These are phyloP conservation scores for Priocnemis perturbator DNA, from an alignment of 2,888 invertebrate species.

Conservation along the genomic window DNA sequence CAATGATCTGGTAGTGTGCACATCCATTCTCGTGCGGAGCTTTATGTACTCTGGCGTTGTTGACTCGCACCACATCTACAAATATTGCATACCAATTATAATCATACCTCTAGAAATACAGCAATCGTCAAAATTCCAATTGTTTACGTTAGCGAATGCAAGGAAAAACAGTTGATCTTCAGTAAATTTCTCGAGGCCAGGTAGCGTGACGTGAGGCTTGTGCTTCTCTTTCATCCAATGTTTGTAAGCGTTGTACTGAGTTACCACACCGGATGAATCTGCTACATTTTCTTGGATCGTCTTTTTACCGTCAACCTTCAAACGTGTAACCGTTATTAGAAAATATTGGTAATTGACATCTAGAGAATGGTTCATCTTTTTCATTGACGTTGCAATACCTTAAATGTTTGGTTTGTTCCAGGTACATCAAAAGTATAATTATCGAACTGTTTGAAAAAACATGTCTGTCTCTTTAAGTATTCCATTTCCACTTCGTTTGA, in stretches of 20 bases:
- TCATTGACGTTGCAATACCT: not conserved
- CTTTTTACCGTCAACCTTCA: not conserved
- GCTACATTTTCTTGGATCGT: constrained; percentile 16
- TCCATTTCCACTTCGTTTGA: not conserved
- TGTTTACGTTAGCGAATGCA: constrained; percentile 68
- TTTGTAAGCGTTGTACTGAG: constrained; percentile 1
- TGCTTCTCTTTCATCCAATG: constrained; percentile 35
- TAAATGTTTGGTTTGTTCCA: not conserved
- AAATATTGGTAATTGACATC: no score
- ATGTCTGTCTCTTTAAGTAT: not conserved
- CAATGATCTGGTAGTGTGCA: not conserved
- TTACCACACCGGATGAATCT: constrained; percentile 12
- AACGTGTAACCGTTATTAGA: no score
- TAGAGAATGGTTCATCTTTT: no score
- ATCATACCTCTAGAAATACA: not conserved
- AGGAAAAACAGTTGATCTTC: constrained; percentile 71
- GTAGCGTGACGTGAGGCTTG: constrained; percentile 57
- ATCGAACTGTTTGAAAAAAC: not conserved
- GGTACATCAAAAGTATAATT: not conserved
- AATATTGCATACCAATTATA: not conserved
- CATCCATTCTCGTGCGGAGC: not conserved
- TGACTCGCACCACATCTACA: not conserved
- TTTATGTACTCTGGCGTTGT: not conserved
- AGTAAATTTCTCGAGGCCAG: constrained; percentile 65
- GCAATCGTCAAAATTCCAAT: not conserved